These are phyloP conservation scores for Rhamnusium bicolor DNA, from an alignment of 2,888 invertebrate genomes.

Conservation along the genomic window DNA sequence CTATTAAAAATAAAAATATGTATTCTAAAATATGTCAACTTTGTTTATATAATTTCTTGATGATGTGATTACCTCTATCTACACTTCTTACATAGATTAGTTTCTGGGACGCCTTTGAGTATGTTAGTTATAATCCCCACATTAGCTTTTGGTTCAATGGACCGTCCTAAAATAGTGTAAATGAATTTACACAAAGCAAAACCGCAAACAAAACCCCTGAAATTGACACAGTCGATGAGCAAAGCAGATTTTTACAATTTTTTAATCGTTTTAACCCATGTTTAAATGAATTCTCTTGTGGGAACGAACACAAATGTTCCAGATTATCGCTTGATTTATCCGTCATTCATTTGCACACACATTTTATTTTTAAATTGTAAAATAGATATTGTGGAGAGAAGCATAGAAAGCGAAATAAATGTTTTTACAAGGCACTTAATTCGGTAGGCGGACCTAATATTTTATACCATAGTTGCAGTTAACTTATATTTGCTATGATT, in stretches of 20 bases:
- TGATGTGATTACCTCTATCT: too few species aligned
- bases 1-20: too few species aligned
- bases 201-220: slow-evolving; percentile 50
- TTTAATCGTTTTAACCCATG: slow-evolving; percentile 42
- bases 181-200: slow-evolving; percentile 50
- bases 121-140: not conserved
- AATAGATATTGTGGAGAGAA: not conserved
- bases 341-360: not conserved
- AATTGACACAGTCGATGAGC: slow-evolving; percentile 53
- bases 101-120: slow-evolving; percentile 16
- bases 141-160: slow-evolving; percentile 46
- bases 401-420: not conserved
- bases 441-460: too few species aligned
- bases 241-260: slow-evolving; percentile 43
- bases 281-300: slow-evolving; percentile 38
- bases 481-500: too few species aligned
- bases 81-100: too few species aligned
- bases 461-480: too few species aligned
- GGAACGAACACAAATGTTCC: slow-evolving; percentile 34
- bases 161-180: slow-evolving; percentile 49
- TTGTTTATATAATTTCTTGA: too few species aligned
- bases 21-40: too few species aligned
- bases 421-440: too few species aligned
- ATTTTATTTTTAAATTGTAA: not conserved
- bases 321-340: slow-evolving; percentile 33